Base-by-base conservation (phyloP, 35 echinoderm and acorn worm genomes). In the Apostichopus californicus region DNA sequence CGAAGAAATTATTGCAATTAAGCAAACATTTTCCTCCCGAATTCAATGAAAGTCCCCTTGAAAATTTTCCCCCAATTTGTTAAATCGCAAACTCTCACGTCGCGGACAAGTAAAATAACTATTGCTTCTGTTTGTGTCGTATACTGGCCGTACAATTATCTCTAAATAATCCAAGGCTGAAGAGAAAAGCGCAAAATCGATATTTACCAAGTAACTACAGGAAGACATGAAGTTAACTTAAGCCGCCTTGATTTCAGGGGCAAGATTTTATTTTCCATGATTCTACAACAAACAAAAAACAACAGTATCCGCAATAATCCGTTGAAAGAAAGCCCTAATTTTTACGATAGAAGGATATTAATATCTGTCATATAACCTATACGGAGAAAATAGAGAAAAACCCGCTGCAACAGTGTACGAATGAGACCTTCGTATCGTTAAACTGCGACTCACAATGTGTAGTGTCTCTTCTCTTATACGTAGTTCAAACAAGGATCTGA, bases 161-260 rank as follows among this genome's bases (percentile, higher is more conserved):
- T 83, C 55, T 83, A 55, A 83, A 83, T 83, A 83, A 83, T 55
- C 80, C 80, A 83, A 83, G 80, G 80, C n/a, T 83, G 28, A 68
- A 18, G 46, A 46, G 34, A 46, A 46, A 83, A 56, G 80, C 52
- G 80, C 46, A 56, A 83, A 83, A 83, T 83, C 80, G 55, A 83
- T 83, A 83, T 83, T 46, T 83, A 46, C 52, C 80, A 55, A 83
- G 80, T 11, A 46, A 83, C 34, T 53, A 13, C 5, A 68, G 13
- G 64, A 68, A 68, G 64, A 68, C 64, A 17, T 68, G 64, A 68
- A 68, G 64, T 68, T 68, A 68, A 68, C 18, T 68, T 68, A 68
- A 68, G 64, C 64, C 64, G 80, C 80, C 52, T 83, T 83, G 80
- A 83, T 83, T 83, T 83, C 80, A 55, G 64, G 64, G 64, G 64